A percentile compares a stretch with the other conserved stretches of the same genome.
Conservation (phyloP, 2,797 vertebrate species). For the Ficedula albicollis region DNA sequence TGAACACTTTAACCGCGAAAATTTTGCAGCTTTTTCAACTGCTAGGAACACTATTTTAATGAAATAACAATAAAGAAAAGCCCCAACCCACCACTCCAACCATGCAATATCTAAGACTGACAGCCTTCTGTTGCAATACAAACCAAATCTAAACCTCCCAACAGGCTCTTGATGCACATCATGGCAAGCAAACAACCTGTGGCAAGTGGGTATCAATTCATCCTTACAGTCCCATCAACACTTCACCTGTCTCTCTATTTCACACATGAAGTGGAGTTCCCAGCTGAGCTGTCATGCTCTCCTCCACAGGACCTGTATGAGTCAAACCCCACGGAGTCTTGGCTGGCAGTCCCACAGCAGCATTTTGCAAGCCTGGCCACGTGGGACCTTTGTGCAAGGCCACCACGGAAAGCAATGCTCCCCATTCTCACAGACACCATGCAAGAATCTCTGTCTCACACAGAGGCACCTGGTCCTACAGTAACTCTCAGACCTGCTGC, state of each 20-base stretch:
- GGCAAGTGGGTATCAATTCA: neutral
- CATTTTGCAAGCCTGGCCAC: accelerated
- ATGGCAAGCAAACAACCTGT: accelerated
- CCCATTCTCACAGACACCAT: neutral
- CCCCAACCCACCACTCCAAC: neutral
- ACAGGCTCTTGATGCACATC: neutral
- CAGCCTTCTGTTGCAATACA: neutral
- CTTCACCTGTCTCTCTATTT: neutral
- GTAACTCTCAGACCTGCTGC: neutral
- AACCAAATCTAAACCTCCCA: neutral
- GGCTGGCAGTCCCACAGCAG: neutral
- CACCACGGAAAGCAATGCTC: neutral
- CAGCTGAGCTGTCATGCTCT: accelerated
- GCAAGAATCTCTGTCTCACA: neutral
- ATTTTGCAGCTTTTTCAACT: neutral
- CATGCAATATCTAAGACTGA: neutral
- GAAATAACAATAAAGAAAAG: neutral
- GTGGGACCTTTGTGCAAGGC: neutral
- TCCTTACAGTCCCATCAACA: neutral
- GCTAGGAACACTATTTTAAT: neutral
- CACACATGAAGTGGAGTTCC: neutral
- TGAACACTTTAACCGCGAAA: neutral
- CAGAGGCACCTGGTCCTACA: accelerated
- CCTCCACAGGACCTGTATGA: accelerated
- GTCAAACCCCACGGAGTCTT: accelerated